Evolutionary conservation across 1,140 invertebrate species (phyloP), one percentile per base, ranked within the genome.

Genomic region (Apis florea): DNA sequence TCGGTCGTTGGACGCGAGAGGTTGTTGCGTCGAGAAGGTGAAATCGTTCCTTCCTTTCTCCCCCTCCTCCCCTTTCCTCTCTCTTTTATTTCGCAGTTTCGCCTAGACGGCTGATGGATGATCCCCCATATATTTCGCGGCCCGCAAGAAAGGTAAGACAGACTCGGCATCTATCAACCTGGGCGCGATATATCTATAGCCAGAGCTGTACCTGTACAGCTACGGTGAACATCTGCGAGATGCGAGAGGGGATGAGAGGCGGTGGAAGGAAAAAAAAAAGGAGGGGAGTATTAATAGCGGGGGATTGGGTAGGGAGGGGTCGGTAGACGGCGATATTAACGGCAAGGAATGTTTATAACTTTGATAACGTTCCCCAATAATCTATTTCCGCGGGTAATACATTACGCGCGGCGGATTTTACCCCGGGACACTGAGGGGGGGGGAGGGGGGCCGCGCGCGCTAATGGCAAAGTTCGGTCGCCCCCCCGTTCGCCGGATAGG

Each of bases 161-260:
- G 83, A 75, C 86, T 71, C 79, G 85, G 85, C 86, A 87, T 88
- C 85, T 88, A 88, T 88, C 86, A 88, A n/a, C n/a, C n/a, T n/a
- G 83, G 24, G 78, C 53, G 86, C 79, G 86, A 87, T 40, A 87
- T 40, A 83, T 88, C 85, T 83, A 84, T 49, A 70, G 40, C 6
- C 15, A 17, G 63, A 40, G 26, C 19, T 31, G 3, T 87, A 83
- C 76, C 77, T n/a, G 80, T 74, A 49, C 61, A 82, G 74, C 19
- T 54, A 70, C n/a, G 68, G 58, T 72, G 78, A 70, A 64, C 59
- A 47, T 73, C 83, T 53, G 64, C 61, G 56, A 64, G 8, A n/a
- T n/a, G n/a, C n/a, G n/a, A n/a, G 24, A 63, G 54, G 1, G 40
- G 26, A 17, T 11, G 13, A 31, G 40, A 15, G 47, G 59, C 21